These are phyloP conservation scores for Andrena chrysosceles DNA, from an alignment of 2,888 invertebrate species.

Conservation along the genomic window DNA sequence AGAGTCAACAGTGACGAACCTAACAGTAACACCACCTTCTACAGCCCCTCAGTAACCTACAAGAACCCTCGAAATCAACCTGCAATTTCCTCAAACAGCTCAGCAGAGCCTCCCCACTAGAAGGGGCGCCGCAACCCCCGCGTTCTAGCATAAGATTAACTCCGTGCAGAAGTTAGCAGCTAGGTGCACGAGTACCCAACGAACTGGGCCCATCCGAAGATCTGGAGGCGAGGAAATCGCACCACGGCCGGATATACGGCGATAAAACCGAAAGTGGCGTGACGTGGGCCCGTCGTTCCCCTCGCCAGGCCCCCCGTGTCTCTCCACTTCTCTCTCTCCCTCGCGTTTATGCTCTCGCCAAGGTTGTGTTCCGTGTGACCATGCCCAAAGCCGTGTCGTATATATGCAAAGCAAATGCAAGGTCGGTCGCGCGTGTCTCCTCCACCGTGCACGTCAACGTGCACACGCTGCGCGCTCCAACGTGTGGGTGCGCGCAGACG, in stretches of 20 bases:
- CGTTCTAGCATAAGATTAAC: no score
- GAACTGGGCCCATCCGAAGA: slow-evolving; percentile 10
- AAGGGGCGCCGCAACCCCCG: no score
- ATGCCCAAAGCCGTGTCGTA: slow-evolving; percentile 76
- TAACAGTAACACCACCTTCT: no score
- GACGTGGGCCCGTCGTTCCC: slow-evolving; percentile 67
- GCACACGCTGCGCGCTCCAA: background rate
- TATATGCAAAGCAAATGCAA: slow-evolving; percentile 80
- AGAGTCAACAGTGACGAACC: no score
- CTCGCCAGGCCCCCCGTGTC: slow-evolving; percentile 36
- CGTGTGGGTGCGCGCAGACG: slow-evolving; percentile 21
- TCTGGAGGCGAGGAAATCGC: slow-evolving; percentile 65
- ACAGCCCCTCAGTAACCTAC: no score
- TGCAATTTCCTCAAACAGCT: no score
- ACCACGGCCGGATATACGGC: slow-evolving; percentile 70
- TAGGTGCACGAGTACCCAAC: background rate
- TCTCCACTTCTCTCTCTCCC: slow-evolving; percentile 20
- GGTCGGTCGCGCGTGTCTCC: slow-evolving; percentile 76
- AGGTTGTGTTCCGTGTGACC: slow-evolving; percentile 77
- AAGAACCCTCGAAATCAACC: no score
- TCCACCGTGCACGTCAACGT: slow-evolving; percentile 32
- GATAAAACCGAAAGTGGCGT: slow-evolving; percentile 77
- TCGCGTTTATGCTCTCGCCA: slow-evolving; percentile 71
- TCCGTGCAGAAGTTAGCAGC: background rate
- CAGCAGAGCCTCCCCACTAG: no score